Evolutionary conservation across 2,113 vertebrate genomes (phyloP).

Genomic region (Odocoileus hemionus): DNA sequence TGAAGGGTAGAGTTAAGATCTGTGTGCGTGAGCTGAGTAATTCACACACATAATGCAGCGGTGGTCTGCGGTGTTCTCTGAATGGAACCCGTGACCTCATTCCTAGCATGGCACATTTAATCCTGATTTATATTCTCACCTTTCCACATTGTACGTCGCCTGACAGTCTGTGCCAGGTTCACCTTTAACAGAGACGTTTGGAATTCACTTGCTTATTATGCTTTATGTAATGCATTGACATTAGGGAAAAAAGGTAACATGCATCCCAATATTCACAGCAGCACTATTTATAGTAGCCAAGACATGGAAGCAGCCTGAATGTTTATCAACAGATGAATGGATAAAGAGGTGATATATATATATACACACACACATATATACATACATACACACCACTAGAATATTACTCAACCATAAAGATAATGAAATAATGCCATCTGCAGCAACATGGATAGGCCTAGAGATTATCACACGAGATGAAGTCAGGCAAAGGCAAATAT

Average conservation of each 20-base stretch:
- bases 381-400: not conserved
- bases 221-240: fast-evolving
- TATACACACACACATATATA: fast-evolving
- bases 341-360: too few species aligned
- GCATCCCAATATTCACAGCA: not conserved
- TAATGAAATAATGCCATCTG: not conserved
- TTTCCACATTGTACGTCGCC: fast-evolving
- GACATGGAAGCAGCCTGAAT: not conserved
- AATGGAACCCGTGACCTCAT: fast-evolving
- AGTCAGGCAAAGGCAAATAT: not conserved
- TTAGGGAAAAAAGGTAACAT: too few species aligned
- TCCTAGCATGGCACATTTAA: fast-evolving
- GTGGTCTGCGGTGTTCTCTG: fast-evolving
- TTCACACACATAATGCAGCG: fast-evolving
- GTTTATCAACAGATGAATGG: not conserved
- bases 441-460: not conserved
- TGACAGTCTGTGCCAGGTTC: not conserved
- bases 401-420: not conserved
- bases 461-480: not conserved
- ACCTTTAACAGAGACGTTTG: not conserved
- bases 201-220: not conserved
- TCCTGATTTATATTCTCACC: not conserved
- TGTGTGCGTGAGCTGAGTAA: fast-evolving
- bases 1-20: not conserved
- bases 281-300: not conserved